Evolutionary conservation across 2,888 invertebrate species (phyloP).

Genomic region (Himalopsyche anomala): DNA sequence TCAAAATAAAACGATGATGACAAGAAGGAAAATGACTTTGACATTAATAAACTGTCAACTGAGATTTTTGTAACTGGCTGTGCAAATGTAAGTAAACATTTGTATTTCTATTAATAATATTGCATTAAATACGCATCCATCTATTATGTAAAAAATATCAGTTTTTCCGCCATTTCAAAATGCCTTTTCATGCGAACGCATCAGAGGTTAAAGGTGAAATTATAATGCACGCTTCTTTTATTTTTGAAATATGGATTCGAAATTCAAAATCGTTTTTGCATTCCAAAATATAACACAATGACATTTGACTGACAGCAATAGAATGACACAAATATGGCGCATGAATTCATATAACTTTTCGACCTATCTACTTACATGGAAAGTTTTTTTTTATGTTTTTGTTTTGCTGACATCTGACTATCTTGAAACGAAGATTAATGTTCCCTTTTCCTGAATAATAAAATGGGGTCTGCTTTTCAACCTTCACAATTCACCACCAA

Average conservation of each 20-base stretch:
- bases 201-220: too few species aligned
- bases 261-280: neutral
- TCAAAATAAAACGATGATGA: too few species aligned
- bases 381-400: slow-evolving; percentile 16
- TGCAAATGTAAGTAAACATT: too few species aligned
- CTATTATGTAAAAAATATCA: too few species aligned
- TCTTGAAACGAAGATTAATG: slow-evolving; percentile 39
- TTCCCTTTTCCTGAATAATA: slow-evolving; percentile 31
- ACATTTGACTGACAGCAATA: slow-evolving; percentile 27
- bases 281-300: neutral
- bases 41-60: too few species aligned
- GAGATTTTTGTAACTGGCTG: too few species aligned
- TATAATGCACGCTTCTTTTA: too few species aligned
- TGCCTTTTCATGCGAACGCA: too few species aligned
- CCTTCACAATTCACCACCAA: neutral
- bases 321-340: slow-evolving; percentile 1
- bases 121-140: too few species aligned
- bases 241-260: neutral
- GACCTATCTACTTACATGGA: slow-evolving; percentile 25
- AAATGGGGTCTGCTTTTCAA: slow-evolving; percentile 36
- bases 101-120: too few species aligned
- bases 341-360: slow-evolving; percentile 5
- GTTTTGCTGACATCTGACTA: slow-evolving; percentile 39
- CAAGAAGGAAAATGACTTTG: too few species aligned
- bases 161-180: too few species aligned